These are phyloP conservation scores for Apomyelois bistriatella DNA, from an alignment of 2,888 invertebrate genomes.

Conservation along the genomic window DNA sequence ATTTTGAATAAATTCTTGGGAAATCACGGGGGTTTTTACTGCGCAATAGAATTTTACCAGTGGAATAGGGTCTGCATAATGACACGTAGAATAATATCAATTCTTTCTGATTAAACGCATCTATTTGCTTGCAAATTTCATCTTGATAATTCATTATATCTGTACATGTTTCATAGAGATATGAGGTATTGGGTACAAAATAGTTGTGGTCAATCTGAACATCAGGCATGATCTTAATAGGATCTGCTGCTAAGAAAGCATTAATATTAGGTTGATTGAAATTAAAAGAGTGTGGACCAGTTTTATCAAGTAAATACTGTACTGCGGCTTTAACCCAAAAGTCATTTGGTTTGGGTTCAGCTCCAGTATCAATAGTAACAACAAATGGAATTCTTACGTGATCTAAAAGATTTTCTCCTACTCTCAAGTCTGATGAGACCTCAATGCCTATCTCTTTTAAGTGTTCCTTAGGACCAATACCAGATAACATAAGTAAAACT, in stretches of 20 bases:
- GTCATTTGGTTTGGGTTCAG: conserved; percentile 40
- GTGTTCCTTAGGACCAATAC: conserved; percentile 54
- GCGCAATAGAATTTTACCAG: conserved; percentile 51
- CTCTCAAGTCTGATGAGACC: conserved; percentile 50
- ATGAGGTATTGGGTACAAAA: conserved; percentile 58
- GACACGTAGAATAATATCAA: conserved; percentile 60
- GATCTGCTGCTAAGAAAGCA: conserved; percentile 58
- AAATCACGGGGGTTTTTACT: conserved; percentile 47
- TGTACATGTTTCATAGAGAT: conserved; percentile 50
- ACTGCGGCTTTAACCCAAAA: conserved; percentile 60
- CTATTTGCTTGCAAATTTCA: conserved; percentile 58
- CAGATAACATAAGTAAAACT: conserved; percentile 57
- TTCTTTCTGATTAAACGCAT: conserved; percentile 58
- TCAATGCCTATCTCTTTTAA: conserved; percentile 47
- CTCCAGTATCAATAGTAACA: conserved; percentile 54
- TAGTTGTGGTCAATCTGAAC: conserved; percentile 71
- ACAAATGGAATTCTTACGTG: conserved; percentile 68
- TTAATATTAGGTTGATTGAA: conserved; percentile 68
- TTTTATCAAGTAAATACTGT: conserved; percentile 59
- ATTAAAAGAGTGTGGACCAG: conserved; percentile 61
- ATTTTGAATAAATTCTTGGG: conserved; percentile 60
- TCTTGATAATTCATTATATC: conserved; percentile 50
- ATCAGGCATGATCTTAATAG: conserved; percentile 51
- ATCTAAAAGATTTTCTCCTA: conserved; percentile 72
- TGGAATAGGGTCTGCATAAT: conserved; percentile 60